Evolutionary conservation across 2,888 invertebrate genomes (phyloP).

Genomic region (Xanthorhoe spadicearia): DNA sequence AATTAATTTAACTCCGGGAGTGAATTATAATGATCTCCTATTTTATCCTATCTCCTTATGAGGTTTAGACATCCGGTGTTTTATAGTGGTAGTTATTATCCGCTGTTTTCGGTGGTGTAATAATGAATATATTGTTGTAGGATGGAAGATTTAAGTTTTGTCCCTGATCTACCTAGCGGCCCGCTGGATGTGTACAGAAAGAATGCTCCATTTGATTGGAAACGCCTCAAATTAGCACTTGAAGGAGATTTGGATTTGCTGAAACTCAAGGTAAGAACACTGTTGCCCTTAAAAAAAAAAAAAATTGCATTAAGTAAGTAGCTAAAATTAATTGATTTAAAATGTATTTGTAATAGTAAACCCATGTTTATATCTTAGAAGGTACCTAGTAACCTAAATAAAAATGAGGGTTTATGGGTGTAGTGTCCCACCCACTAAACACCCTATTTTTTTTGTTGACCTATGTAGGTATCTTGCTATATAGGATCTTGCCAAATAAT

Average conservation of each 20-base stretch:
- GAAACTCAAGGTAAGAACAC: slow-evolving; percentile 88
- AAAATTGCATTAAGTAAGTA: no score
- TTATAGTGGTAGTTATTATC: slow-evolving; percentile 49
- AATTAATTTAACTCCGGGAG: slow-evolving; percentile 52
- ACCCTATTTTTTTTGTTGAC: no score
- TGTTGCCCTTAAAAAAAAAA: no score
- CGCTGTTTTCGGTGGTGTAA: slow-evolving; percentile 31
- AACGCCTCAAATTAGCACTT: slow-evolving; percentile 90
- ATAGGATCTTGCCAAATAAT: no score
- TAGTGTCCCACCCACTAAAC: no score
- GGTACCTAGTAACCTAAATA: no score
- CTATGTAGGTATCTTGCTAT: no score
- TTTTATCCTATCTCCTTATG: no score
- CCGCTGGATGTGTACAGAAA: slow-evolving; percentile 92
- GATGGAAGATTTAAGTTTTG: slow-evolving; percentile 85
- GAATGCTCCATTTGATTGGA: slow-evolving; percentile 94
- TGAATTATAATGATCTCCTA: slow-evolving; percentile 57
- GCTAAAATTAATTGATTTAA: no score
- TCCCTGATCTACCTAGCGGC: slow-evolving; percentile 88
- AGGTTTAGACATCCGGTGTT: slow-evolving; percentile 61
- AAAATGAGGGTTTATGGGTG: no score
- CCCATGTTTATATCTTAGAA: no score
- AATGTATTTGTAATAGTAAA: no score
- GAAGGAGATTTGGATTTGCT: slow-evolving; percentile 90
- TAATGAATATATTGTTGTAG: slow-evolving; percentile 48